Percentiles rank a stretch among this genome's conserved stretches.
phyloP scores from a whole-genome alignment of 2,888 invertebrate genomes.

The Pyrrhia umbra region DNA sequence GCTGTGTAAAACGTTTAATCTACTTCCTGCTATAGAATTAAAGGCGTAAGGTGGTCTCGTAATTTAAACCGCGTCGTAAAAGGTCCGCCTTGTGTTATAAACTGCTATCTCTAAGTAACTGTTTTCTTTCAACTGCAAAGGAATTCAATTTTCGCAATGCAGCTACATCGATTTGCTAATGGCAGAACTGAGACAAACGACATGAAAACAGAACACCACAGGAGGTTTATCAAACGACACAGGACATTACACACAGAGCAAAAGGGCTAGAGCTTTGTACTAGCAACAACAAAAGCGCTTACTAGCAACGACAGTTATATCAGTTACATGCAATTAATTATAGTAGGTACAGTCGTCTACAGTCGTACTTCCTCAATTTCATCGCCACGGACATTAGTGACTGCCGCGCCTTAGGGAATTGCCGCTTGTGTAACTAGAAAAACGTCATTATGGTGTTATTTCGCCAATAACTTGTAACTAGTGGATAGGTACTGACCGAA shows the following conservation, averaged over 20 bases:
- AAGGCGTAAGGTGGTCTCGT: constrained; percentile 32
- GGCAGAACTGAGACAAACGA: constrained; percentile 23
- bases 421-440: constrained; percentile 47
- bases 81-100: constrained; percentile 9
- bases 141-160: constrained; percentile 30
- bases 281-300: constrained; percentile 51
- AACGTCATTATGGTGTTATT: constrained; percentile 36
- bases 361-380: constrained; percentile 56
- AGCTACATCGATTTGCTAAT: constrained; percentile 45
- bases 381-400: constrained; percentile 51
- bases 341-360: constrained; percentile 43
- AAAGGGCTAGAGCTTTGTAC: constrained; percentile 45
- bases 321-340: constrained; percentile 61
- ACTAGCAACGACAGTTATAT: constrained; percentile 38
- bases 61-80: constrained; percentile 31
- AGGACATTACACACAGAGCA: constrained; percentile 45
- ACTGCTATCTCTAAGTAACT: background rate
- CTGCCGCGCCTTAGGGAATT: constrained; percentile 44
- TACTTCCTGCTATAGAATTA: constrained; percentile 44
- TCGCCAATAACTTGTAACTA: constrained; percentile 13
- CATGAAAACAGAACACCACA: constrained; percentile 50
- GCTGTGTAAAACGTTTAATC: constrained; percentile 32
- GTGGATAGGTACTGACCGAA: background rate
- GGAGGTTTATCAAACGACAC: constrained; percentile 43
- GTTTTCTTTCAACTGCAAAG: constrained; percentile 29